Base-by-base conservation (phyloP, 2,888 invertebrate genomes). In the Phorcus lineatus region DNA sequence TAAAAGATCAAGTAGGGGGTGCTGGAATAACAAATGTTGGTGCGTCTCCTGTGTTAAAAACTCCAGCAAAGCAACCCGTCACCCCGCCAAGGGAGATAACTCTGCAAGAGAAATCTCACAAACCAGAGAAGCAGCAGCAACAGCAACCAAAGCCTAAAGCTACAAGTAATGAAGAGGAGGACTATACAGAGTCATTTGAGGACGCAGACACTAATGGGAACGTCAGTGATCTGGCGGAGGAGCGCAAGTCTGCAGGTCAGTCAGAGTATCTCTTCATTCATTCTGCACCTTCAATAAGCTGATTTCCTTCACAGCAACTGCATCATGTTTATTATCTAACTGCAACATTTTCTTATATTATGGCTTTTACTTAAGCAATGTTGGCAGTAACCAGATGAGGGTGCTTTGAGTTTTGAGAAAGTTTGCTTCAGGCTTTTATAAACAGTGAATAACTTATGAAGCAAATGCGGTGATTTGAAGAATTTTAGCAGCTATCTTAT, bases 121-220 rank as follows among this genome's bases (percentile, higher is more conserved):
- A n/a, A 28, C 47, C 36, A 22, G 40, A 36, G 31, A 53, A 19
- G 28, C 24, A 53, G 22, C 67, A 19, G 31, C 24, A 53, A n/a
- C 67, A n/a, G 2, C 55, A 74, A 52, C 70, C 40, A 55, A 80
- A 78, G 57, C 47, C 36, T 66, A 82, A 84, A 76, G 77, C 53
- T 52, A 79, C 47, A 62, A 40, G 77, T 47, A 79, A 79, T 24
- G 36, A 75, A 66, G 13, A 62, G 9, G 86, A 82, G 17, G 86
- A 86, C 9, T 89, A 90, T 79, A 85, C 85, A n/a, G 90, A 90
- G 76, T 86, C 86, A 57, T 89, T 89, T 84, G 88, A 90, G 62
- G 85, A 86, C n/a, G 86, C 85, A 47, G 86, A 86, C 53, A 89
- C 89, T 1, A 87, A 88, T 67, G 88, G 90, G 76, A 85, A 88